Base-by-base conservation (phyloP, 1,140 invertebrate genomes). In the Heliconius congener region DNA sequence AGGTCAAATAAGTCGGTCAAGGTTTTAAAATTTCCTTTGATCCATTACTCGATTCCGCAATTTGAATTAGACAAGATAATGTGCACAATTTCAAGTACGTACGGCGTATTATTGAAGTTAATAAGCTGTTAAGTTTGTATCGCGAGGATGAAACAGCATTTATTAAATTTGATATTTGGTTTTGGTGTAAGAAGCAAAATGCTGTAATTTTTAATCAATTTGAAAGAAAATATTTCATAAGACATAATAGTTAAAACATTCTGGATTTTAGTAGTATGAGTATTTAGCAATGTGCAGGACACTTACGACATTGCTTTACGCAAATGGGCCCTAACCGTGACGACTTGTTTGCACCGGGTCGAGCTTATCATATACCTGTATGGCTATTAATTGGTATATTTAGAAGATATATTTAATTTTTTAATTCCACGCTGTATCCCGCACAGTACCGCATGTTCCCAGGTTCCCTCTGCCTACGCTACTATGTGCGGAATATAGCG, bases 321-420 rank as follows among this genome's bases (percentile, higher is more conserved):
- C 70, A 78, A 78, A 70, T 55, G n/a, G 34, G 23, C 71, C 76
- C 71, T 78, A 73, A 52, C 76, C 76, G 52, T 78, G 76, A 78
- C 76, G 71, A 73, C 50, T 27, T 39, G 74, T 37, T 76, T 76
- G 57, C 60, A 66, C 34, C 11, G n/a, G 16, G 6, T 39, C 34
- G 71, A 71, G 34, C 34, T 71, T 71, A 66, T 18, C 50, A 6
- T 19, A 52, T 52, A 52, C 50, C 18, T 52, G 0, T 52, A 46
- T 46, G 13, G 42, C 9, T 13, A 52, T 52, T 16, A 46, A 46
- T 46, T 11, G 5, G 4, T 52, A 18, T 52, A 52, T 18, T 52
- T 3, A 13, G 0, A 42, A 42, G 42, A 42, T 42, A 42, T 42
- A 3, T 16, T 16, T 46, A 16, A 3, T 16, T 46, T 46, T 46